phyloP scores from a whole-genome alignment of 2,888 invertebrate species.

The Omphaloscelis lunosa region DNA sequence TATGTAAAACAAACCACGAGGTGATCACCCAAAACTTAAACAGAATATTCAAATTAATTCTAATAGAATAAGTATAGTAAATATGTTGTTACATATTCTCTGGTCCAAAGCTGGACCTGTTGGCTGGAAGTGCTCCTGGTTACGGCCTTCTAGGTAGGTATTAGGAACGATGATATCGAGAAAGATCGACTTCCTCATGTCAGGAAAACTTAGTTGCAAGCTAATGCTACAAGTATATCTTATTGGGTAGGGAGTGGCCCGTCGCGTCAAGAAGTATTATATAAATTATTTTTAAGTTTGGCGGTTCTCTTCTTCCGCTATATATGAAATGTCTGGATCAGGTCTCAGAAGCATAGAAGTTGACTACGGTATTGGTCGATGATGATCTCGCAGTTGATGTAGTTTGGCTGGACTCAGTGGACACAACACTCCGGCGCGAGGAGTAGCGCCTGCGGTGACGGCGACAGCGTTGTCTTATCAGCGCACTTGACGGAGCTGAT shows the following conservation, averaged over 20 bases:
- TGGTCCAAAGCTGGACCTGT: neutral
- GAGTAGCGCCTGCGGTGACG: neutral
- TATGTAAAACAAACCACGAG: neutral
- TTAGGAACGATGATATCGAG: neutral
- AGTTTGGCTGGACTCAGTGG: neutral
- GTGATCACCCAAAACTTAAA: neutral
- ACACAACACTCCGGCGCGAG: neutral
- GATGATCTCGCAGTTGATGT: neutral
- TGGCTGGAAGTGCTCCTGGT: neutral
- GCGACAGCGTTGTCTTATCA: conserved; percentile 62
- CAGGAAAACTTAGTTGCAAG: neutral
- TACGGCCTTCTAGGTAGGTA: neutral
- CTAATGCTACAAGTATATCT: neutral
- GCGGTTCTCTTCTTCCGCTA: too few species aligned
- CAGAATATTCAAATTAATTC: too few species aligned
- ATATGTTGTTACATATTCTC: neutral
- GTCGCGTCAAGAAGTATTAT: neutral
- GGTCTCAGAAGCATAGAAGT: too few species aligned
- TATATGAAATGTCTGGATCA: neutral
- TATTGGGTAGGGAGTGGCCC: neutral
- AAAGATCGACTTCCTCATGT: neutral
- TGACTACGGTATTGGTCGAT: neutral
- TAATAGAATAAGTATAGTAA: too few species aligned
- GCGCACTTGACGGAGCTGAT: conserved; percentile 67
- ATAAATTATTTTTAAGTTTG: neutral